Evolutionary conservation across 1,140 invertebrate species (phyloP).

Genomic region (Lasaia peninsularis): DNA sequence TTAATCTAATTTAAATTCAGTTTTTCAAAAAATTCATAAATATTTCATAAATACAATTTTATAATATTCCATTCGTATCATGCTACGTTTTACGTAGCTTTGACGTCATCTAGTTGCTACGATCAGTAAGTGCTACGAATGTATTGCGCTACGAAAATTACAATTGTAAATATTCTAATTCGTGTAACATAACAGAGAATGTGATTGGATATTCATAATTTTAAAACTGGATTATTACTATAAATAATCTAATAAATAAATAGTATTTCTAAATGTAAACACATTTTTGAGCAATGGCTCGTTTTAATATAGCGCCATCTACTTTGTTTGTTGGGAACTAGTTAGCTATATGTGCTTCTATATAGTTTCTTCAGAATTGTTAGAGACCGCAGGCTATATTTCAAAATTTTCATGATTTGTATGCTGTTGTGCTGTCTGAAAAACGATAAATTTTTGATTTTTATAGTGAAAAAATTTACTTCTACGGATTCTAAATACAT

Average conservation of each 20-base stretch:
- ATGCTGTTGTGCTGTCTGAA: too few relatives aligned
- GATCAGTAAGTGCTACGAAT: background rate
- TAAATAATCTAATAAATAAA: background rate
- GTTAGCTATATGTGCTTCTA: background rate
- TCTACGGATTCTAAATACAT: too few relatives aligned
- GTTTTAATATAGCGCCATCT: background rate
- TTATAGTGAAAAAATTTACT: too few relatives aligned
- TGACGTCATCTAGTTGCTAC: background rate
- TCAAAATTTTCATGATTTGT: too few relatives aligned
- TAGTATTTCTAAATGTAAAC: background rate
- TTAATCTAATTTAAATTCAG: too few relatives aligned
- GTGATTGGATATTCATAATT: background rate
- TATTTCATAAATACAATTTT: too few relatives aligned
- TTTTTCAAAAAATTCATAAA: too few relatives aligned
- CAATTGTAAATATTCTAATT: background rate
- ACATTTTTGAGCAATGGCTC: background rate
- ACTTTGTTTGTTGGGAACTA: background rate
- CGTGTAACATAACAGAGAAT: background rate
- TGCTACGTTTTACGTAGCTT: background rate
- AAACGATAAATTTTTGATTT: too few relatives aligned
- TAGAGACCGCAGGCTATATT: background rate
- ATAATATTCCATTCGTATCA: too few relatives aligned
- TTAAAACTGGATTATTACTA: background rate
- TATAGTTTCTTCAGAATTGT: background rate
- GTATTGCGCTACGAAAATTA: background rate